These are phyloP conservation scores for Chloroclysta siterata DNA, from an alignment of 2,888 invertebrate species.

Conservation along the genomic window DNA sequence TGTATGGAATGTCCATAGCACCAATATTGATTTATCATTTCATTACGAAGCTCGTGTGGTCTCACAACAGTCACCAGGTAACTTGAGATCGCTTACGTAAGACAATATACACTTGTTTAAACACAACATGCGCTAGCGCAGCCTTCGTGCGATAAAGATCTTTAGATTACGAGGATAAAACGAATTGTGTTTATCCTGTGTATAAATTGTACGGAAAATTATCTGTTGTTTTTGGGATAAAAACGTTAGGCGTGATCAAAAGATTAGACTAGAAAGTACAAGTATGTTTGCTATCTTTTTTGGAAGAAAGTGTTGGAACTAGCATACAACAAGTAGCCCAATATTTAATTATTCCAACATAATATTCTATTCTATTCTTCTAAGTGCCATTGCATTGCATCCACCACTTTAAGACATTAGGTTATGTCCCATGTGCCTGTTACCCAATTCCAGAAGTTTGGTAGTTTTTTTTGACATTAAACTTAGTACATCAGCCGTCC, in stretches of 20 bases:
- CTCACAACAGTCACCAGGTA: conserved; percentile 10
- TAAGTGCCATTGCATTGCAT: no score
- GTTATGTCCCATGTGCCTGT: no score
- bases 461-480: no score
- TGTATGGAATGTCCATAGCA: no score
- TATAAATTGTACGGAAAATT: conserved; percentile 17
- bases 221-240: conserved; percentile 18
- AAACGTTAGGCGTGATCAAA: background rate
- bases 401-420: no score
- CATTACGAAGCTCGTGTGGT: background rate
- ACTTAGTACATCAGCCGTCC: no score
- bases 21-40: background rate
- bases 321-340: no score
- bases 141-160: conserved; percentile 49
- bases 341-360: no score
- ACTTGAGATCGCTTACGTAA: conserved; percentile 33
- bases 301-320: no score
- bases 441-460: no score
- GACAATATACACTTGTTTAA: conserved; percentile 58
- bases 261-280: background rate
- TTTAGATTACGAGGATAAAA: conserved; percentile 39
- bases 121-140: conserved; percentile 51
- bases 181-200: conserved; percentile 31
- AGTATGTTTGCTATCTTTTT: no score
- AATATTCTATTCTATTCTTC: no score